Percentiles rank a stretch among this genome's conserved stretches.
phyloP scores from a whole-genome alignment of 2,797 vertebrate genomes.

The Botia almorhae region DNA sequence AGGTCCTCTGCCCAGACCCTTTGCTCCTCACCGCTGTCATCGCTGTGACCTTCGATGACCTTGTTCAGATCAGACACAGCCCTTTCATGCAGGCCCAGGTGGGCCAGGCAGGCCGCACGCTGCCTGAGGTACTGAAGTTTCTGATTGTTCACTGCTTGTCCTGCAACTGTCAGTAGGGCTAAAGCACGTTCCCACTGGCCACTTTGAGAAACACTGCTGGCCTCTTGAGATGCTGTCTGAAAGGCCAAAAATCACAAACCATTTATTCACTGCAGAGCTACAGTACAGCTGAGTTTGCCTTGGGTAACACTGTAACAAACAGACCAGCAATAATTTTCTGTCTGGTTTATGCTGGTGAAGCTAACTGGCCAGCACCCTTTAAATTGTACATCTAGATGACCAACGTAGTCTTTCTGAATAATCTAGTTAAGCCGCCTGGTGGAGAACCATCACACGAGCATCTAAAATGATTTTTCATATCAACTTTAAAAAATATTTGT shows the following conservation, averaged over 20 bases:
- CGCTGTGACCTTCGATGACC: conserved; percentile 74
- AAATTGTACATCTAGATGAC: too few relatives aligned
- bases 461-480: too few relatives aligned
- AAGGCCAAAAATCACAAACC: conserved; percentile 21
- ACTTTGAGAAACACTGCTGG: conserved; percentile 68
- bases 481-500: too few relatives aligned
- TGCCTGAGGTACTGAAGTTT: conserved; percentile 77
- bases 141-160: conserved; percentile 71
- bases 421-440: too few relatives aligned
- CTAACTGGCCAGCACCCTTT: too few relatives aligned
- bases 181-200: conserved; percentile 77
- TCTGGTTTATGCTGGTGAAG: too few relatives aligned
- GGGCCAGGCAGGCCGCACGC: conserved; percentile 81
- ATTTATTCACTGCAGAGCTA: neutral
- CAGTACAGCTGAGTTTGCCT: neutral
- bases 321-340: too few relatives aligned
- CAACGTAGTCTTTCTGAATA: too few relatives aligned
- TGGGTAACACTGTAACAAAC: neutral
- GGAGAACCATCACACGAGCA: too few relatives aligned
- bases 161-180: conserved; percentile 81
- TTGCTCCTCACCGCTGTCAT: conserved; percentile 56
- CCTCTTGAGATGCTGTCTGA: conserved; percentile 87
- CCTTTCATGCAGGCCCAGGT: conserved; percentile 74
- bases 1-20: conserved; percentile 76
- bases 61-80: conserved; percentile 83